Evolutionary conservation across 2,888 invertebrate genomes (phyloP), one percentile per base, ranked within the genome.

Genomic region (Xiphydria camelus): DNA sequence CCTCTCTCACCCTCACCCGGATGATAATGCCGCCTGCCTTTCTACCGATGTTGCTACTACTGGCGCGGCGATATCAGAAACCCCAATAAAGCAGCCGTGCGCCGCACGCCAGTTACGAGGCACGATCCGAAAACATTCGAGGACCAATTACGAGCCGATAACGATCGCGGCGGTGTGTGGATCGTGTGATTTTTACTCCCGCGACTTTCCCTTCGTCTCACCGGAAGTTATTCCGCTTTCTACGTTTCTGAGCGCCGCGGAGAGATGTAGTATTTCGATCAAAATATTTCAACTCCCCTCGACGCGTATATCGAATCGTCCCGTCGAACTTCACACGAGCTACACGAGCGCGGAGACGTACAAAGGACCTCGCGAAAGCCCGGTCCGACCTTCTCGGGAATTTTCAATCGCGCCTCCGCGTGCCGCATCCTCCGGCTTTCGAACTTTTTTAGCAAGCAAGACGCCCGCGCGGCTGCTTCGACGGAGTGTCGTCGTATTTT

Each of bases 11-110:
- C 69, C 70, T 70, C 67, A 65, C 53, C 51, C 47, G 54, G 68
- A 72, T 70, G 70, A 73, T 73, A 73, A 73, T 73, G 61, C 61
- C 59, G 61, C 63, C 61, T 63, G 60, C 59, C 57, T 62, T 64
- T 62, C 62, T 57, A 57, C 62, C 61, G 46, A 59, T 59, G 57
- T 62, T 62, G 60, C 56, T 41, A 57, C 62, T 62, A 62, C 60
- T 57, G 62, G 62, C 61, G 61, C 66, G 66, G 61, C 66, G 66
- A 68, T 69, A 69, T 70, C 68, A 69, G 68, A 67, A 66, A 62
- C 57, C 61, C 57, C 51, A 66, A 70, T 71, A 70, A 70, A 72
- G 62, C 64, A 70, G 70, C 59, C 63, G 53, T 49, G 47, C 49
- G 34, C 19, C 34, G 23, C n/a, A 25, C 35, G 19, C 29, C 34